Evolutionary conservation across 2,113 vertebrate species (phyloP).

Genomic region (Tetrao urogallus): DNA sequence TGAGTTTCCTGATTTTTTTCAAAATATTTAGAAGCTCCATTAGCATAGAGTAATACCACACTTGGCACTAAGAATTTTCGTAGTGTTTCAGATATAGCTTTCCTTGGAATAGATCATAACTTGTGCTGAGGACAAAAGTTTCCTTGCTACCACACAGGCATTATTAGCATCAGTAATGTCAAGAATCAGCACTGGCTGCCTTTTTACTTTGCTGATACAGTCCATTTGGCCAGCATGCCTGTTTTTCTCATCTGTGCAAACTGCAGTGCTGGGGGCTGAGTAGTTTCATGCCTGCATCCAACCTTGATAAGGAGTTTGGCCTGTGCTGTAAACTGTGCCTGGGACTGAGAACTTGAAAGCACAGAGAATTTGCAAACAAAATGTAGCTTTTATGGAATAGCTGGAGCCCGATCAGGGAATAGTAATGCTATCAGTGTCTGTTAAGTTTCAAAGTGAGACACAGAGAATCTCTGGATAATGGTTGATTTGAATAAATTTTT

Average conservation of each 20-base stretch:
- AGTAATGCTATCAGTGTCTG: not conserved
- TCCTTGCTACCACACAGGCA: not conserved
- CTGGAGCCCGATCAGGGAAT: not conserved
- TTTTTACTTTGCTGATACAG: not conserved
- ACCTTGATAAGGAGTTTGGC: not conserved
- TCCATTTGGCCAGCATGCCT: not conserved
- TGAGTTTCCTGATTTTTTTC: not conserved
- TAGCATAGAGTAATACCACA: not conserved
- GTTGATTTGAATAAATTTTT: not conserved
- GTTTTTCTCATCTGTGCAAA: not conserved
- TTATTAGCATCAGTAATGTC: not conserved
- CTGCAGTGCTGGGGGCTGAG: not conserved
- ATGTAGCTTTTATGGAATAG: not conserved
- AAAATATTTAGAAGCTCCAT: not conserved
- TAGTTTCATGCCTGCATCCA: not conserved
- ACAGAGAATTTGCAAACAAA: not conserved
- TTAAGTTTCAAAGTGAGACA: not conserved
- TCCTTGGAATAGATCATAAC: not conserved
- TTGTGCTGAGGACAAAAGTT: not conserved
- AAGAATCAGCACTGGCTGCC: not conserved
- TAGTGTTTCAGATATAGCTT: not conserved
- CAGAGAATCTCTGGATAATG: not conserved
- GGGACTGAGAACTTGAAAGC: not conserved
- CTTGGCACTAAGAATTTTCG: not conserved
- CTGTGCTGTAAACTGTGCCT: not conserved